A percentile compares a stretch with the other conserved stretches of the same genome.
These are phyloP conservation scores for Cactoblastis cactorum DNA, from an alignment of 2,888 invertebrate species.

Conservation along the genomic window DNA sequence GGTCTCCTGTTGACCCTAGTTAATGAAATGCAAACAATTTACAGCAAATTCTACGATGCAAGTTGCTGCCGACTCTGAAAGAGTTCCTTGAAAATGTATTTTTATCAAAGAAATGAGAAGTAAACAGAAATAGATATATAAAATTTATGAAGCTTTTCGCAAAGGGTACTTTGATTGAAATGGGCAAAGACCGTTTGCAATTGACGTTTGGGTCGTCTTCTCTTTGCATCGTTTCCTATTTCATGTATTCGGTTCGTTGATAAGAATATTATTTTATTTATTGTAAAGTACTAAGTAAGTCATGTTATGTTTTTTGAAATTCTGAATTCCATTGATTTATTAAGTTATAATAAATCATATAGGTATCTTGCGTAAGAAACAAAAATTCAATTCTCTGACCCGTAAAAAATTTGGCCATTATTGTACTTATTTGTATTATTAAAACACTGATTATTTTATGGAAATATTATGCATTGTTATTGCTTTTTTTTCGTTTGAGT, in stretches of 20 bases:
- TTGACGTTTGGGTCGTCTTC: background rate
- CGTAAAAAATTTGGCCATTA: too few species aligned
- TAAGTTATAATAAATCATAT: too few species aligned
- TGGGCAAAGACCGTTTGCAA: background rate
- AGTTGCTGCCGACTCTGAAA: constrained; percentile 33
- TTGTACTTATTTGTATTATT: too few species aligned
- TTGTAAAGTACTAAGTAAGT: too few species aligned
- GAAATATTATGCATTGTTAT: too few species aligned
- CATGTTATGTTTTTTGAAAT: too few species aligned
- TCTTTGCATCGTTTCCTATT: background rate
- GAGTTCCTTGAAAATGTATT: constrained; percentile 3
- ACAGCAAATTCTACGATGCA: constrained; percentile 48
- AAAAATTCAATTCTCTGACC: too few species aligned
- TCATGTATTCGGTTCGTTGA: background rate
- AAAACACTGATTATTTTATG: too few species aligned
- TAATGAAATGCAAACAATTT: constrained; percentile 69
- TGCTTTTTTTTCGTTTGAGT: too few species aligned
- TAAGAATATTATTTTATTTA: too few species aligned
- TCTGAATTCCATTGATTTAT: too few species aligned
- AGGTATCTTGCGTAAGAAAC: too few species aligned
- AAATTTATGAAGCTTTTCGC: background rate
- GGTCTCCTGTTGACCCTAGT: constrained; percentile 58
- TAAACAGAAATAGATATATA: constrained; percentile 7
- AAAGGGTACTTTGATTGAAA: background rate
- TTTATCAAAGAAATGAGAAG: constrained; percentile 8